phyloP scores from a whole-genome alignment of 2,797 vertebrate genomes.

The Miichthys miiuy region DNA sequence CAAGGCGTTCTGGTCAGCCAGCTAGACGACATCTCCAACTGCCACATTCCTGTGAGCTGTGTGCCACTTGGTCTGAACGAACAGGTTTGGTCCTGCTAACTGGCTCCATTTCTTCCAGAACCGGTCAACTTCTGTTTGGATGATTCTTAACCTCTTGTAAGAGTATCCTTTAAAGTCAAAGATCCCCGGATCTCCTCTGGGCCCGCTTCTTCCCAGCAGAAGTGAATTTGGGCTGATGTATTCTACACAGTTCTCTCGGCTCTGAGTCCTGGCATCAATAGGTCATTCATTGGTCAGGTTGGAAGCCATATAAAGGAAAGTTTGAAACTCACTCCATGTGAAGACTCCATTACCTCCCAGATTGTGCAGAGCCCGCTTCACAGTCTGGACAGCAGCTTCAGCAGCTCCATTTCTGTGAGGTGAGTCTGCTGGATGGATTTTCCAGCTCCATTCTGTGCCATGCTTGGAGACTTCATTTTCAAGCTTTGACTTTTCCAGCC shows the following conservation, averaged over 20 bases:
- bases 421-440: no score
- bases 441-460: no score
- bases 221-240: constrained; percentile 20
- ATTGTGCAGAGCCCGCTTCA: no score
- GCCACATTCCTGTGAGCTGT: constrained; percentile 14
- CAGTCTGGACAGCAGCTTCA: no score
- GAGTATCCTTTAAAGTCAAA: background rate
- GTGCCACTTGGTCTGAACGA: constrained; percentile 47
- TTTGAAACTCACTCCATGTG: constrained; percentile 7
- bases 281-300: background rate
- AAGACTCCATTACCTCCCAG: no score
- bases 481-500: background rate
- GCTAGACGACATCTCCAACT: constrained; percentile 43
- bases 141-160: background rate
- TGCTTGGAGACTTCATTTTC: constrained; percentile 12
- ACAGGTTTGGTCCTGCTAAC: constrained; percentile 5
- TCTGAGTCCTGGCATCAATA: constrained; percentile 12
- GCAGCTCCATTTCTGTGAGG: no score
- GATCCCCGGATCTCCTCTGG: background rate
- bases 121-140: constrained; percentile 25
- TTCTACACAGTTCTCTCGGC: background rate
- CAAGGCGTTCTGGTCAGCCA: constrained; percentile 44
- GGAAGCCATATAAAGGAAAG: background rate
- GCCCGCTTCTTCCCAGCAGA: background rate
- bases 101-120: constrained; percentile 53